Evolutionary conservation across 2,888 invertebrate species (phyloP).

Genomic region (Rhagonycha lutea): DNA sequence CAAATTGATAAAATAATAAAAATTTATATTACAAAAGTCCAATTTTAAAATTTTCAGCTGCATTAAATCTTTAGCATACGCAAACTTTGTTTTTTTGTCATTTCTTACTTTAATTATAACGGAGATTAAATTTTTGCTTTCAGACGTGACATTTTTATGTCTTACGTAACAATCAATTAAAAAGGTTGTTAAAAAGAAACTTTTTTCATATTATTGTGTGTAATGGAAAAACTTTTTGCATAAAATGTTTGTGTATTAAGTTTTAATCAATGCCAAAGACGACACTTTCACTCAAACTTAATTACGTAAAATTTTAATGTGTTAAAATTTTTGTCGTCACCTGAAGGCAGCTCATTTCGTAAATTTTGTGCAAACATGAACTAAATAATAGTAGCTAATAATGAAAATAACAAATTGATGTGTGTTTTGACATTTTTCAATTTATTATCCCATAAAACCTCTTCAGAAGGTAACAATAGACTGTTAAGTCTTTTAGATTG

Average conservation of each 20-base stretch:
- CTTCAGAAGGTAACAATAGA: background rate
- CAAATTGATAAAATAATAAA: background rate
- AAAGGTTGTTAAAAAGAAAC: constrained; percentile 19
- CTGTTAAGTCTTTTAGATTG: background rate
- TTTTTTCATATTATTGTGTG: constrained; percentile 8
- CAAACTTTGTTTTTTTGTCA: background rate
- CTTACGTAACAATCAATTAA: constrained; percentile 15
- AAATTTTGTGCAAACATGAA: background rate
- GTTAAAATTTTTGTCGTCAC: background rate
- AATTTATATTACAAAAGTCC: background rate
- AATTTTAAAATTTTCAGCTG: background rate
- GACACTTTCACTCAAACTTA: background rate
- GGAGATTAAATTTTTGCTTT: constrained; percentile 11
- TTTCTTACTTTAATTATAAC: constrained; percentile 9
- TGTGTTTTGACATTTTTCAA: background rate
- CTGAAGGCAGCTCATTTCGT: background rate
- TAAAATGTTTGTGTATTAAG: background rate
- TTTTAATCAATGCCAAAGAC: background rate
- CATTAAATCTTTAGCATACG: background rate
- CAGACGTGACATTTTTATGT: constrained; percentile 21
- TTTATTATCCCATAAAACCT: background rate
- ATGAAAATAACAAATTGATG: background rate
- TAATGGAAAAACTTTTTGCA: constrained; percentile 8
- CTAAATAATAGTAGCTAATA: background rate
- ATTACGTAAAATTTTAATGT: background rate